A percentile compares a stretch with the other conserved stretches of the same genome.
Evolutionary conservation across 2,113 vertebrate genomes (phyloP).

Genomic region (Heteronetta atricapilla): DNA sequence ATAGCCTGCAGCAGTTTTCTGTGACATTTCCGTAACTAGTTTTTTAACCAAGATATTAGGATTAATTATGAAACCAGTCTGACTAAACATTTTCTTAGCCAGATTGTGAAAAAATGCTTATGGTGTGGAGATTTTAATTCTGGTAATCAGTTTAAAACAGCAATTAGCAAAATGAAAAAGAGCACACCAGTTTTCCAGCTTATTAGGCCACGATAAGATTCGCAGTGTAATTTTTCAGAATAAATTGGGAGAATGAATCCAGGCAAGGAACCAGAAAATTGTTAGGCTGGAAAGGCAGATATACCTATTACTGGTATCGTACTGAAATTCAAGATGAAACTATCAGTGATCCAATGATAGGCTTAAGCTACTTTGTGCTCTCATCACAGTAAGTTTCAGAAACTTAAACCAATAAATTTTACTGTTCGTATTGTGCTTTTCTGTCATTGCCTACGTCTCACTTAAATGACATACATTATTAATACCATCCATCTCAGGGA

Average conservation of each 20-base stretch:
- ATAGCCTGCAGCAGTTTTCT: slow-evolving; percentile 7
- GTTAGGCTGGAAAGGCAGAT: background rate
- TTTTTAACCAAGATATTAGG: slow-evolving; percentile 22
- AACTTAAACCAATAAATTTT: background rate
- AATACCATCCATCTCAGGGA: background rate
- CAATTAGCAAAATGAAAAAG: background rate
- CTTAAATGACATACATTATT: background rate
- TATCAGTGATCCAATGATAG: accelerated
- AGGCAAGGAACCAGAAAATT: background rate
- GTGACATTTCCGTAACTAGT: slow-evolving; percentile 16
- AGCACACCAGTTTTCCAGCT: background rate
- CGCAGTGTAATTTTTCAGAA: background rate
- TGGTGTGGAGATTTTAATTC: slow-evolving; percentile 17
- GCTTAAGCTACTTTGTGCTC: background rate
- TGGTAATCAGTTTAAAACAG: background rate
- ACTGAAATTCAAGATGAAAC: background rate
- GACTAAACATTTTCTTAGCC: background rate
- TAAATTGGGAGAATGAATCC: background rate
- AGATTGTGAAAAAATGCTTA: background rate
- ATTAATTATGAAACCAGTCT: slow-evolving; percentile 42
- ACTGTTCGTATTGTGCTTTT: background rate
- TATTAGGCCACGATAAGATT: background rate
- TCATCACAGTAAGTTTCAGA: background rate
- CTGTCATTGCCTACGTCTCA: background rate
- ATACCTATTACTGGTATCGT: background rate